Evolutionary conservation across 2,888 invertebrate species (phyloP), one percentile per base, ranked within the genome.

Genomic region (Ferdinandea cuprea): DNA sequence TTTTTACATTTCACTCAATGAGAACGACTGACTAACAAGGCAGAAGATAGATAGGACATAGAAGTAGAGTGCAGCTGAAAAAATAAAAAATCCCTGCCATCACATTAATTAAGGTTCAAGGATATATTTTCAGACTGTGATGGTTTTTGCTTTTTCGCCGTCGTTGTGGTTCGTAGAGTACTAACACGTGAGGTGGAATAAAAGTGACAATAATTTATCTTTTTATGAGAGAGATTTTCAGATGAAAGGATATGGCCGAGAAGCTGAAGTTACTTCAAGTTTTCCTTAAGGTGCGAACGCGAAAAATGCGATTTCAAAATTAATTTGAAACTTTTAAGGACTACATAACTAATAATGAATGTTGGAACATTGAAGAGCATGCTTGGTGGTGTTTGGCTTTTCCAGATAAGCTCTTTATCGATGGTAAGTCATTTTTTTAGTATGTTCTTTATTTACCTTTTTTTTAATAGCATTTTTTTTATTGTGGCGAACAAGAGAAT

Each of bases 81-180:
- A 58, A 72, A 77, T 81, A 21, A 42, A 66, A 58, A 72, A 77
- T 81, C 61, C 77, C 71, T 81, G 81, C 54, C 71, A 42, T 66
- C 59, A 81, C 81, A 81, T 81, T 76, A 77, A 81, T 77, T 81
- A 81, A 77, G 76, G 71, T 61, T 76, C 32, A 61, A 81, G 59
- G 59, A 54, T 76, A 59, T 28, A 44, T 59, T 30, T 59, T 63
- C 30, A 65, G 58, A 74, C 58, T n/a, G 11, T 50, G 52, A 46
- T 40, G 48, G 28, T 37, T 65, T 71, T 52, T 35, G 32, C 40
- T 30, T 66, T 61, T 71, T 13, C 40, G 46, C 42, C 25, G 46
- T 13, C 40, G 46, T 48, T 30, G 46, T 17, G 71, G 77, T 52
- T 46, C 37, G 35, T 44, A 40, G 66, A 77, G 77, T 72, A 44